Base-by-base conservation (phyloP, 2,113 vertebrate genomes). In the Cryptomyrus ogoouensis region DNA sequence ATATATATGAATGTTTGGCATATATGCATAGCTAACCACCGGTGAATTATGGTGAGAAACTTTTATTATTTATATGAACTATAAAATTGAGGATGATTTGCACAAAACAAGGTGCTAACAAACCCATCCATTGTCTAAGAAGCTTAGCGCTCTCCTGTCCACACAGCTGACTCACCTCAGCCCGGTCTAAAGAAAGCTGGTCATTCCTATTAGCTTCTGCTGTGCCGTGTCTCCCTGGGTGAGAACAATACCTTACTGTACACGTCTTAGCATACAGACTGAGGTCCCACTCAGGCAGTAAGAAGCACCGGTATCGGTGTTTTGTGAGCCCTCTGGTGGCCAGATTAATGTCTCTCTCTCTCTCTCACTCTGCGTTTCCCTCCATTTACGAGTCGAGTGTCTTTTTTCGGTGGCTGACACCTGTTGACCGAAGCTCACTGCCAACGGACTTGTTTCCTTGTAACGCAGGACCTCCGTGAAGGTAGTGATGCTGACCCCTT, bases 1-100 rank as follows among this genome's bases (percentile, higher is more conserved):
- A 96, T 95, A 95, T 96, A 96, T 96, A 96, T 96, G 96, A 96
- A 96, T 96, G 96, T 96, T 96, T 96, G 95, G 95, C 95, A 96
- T 96, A 96, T 96, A 96, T 96, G 95, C 95, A 96, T 96, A 96
- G 95, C 96, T 95, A 95, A 95, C 92, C 95, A 96, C 96, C 96
- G 95, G 94, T 94, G 92, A 90, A 90, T 94, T 95, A 95, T 94
- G 95, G 95, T 96, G 95, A 95, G 93, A 94, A 95, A 94, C 96
- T 96, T 96, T 96, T 96, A 96, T 96, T 96, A 95, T 96, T 96
- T 96, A 93, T 96, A 96, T 94, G 94, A 95, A 94, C 94, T 94
- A 92, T 94, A 93, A 95, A 95, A 95, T 94, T 94, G 95, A 95
- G 95, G 95, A 95, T 94, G 94, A 96, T 96, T 96, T 96, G 96